Evolutionary conservation across 2,797 vertebrate genomes (phyloP).

Genomic region (Notoglanidium macrostoma): DNA sequence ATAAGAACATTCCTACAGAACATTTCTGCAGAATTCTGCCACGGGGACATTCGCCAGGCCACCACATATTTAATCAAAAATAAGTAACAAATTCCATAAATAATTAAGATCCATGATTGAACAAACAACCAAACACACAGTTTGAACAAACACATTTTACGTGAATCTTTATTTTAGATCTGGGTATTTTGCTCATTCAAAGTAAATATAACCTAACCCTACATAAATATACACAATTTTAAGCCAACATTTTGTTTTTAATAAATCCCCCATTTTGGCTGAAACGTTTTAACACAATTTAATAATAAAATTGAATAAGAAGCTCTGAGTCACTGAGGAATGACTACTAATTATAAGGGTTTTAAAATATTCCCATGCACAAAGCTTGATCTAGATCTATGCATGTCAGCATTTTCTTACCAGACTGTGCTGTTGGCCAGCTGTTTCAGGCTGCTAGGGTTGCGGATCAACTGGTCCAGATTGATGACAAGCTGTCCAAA

Average conservation of each 20-base stretch:
- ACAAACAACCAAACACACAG: not conserved
- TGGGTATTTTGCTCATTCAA: not conserved
- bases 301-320: not conserved
- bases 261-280: not conserved
- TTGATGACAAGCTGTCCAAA: slow-evolving; percentile 92
- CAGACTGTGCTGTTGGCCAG: slow-evolving; percentile 72
- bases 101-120: not conserved
- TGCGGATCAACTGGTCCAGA: slow-evolving; percentile 94
- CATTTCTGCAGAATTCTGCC: not conserved
- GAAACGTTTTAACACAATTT: not conserved
- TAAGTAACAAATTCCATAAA: not conserved
- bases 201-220: not conserved
- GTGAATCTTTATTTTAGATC: not conserved
- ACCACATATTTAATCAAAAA: not conserved
- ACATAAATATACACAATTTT: not conserved
- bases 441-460: slow-evolving; percentile 90
- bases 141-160: not conserved
- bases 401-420: slow-evolving; percentile 39
- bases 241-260: not conserved
- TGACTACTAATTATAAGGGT: not conserved
- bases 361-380: not conserved
- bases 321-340: not conserved
- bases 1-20: not conserved
- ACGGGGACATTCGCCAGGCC: not conserved
- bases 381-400: not conserved